Evolutionary conservation across 2,888 invertebrate species (phyloP).

Genomic region (Cyrtodaria siliqua): DNA sequence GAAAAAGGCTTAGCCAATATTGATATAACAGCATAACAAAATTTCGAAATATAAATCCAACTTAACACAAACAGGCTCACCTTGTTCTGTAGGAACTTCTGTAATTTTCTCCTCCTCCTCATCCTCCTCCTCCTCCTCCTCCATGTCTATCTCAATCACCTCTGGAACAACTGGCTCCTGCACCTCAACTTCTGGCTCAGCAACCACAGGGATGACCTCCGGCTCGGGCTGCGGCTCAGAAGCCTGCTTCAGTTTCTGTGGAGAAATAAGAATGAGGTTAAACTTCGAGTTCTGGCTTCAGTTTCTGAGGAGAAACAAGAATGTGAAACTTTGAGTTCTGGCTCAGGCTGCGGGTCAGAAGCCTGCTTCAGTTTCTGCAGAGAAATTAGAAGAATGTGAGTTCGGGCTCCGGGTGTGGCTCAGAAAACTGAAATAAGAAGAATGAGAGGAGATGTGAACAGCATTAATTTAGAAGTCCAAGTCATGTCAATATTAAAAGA

Average conservation of each 20-base stretch:
- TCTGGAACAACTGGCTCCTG: neutral
- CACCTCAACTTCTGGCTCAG: neutral
- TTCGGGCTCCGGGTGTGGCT: constrained; percentile 6
- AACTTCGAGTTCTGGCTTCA: neutral
- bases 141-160: neutral
- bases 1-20: too few species aligned
- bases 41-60: too few species aligned
- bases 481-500: neutral
- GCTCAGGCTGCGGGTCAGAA: neutral
- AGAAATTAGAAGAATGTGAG: neutral
- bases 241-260: constrained; percentile 30
- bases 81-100: too few species aligned
- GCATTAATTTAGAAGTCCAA: neutral
- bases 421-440: constrained; percentile 3
- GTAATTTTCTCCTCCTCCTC: too few species aligned
- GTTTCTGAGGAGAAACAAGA: neutral
- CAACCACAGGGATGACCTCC: neutral
- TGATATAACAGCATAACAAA: too few species aligned
- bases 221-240: neutral
- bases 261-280: too few species aligned
- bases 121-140: too few species aligned
- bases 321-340: too few species aligned
- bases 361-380: constrained; percentile 31
- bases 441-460: too few species aligned
- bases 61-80: too few species aligned